Evolutionary conservation across 2,888 invertebrate genomes (phyloP), one percentile per base, ranked within the genome.

Genomic region (Leistus spinibarbis): DNA sequence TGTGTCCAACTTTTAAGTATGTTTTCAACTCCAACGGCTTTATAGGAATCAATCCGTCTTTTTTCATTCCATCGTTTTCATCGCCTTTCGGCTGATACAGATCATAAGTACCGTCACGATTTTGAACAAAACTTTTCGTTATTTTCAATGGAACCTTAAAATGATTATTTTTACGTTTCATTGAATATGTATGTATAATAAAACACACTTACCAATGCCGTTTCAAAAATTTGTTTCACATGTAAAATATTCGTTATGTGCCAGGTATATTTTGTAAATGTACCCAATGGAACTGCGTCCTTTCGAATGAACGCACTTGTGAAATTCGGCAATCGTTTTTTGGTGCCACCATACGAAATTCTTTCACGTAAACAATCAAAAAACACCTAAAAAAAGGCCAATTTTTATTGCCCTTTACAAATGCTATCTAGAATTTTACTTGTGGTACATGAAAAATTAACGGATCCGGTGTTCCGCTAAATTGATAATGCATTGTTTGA

Each of bases 191-290:
- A 9, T 22, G n/a, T 10, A 7, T 63, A 10, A 20, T 16, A 13
- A 16, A 13, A 13, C 5, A 7, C 57, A 79, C 80, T 82, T 83
- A 91, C 90, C 81, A 89, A 84, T 1, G 89, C 85, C 0, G 91
- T 93, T 79, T 91, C 90, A 81, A 95, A 94, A 79, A 94, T 93
- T 80, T 91, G 90, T 81, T 92, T 91, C 0, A 94, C 89, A 66
- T 92, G 92, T 20, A 91, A 82, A 20, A 92, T 88, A 81, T 91
- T 92, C 20, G 90, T 91, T 67, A 94, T 91, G 79, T 91, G 89
- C 91, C 93, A 93, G 0, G 90, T 90, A 81, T 91, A 91, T 81
- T 91, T 91, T 0, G 90, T 90, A 77, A 91, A 91, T 13, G 89
- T 91, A 54, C 92, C 92, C 68, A 91, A 82, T 17, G 91, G 91